Evolutionary conservation across 2,888 invertebrate species (phyloP), one percentile per base, ranked within the genome.

Genomic region (Gandaritis pyraliata): DNA sequence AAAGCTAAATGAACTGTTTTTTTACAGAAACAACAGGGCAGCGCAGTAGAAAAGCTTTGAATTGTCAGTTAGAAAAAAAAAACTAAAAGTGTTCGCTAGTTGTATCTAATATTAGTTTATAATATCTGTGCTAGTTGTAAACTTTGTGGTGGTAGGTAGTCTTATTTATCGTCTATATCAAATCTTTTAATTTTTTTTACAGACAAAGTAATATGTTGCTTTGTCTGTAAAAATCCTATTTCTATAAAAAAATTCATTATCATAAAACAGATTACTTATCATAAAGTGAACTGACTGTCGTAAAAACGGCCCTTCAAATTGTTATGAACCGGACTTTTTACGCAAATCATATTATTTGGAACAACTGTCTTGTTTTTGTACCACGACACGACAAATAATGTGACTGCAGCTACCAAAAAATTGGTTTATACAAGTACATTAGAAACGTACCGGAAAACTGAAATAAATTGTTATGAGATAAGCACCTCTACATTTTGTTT

Each of bases 221-320:
- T 23, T 23, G 6, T 23, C n/a, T n/a, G n/a, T n/a, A 29, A 29
- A 29, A 4, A 6, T 29, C 29, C 29, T 29, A 11, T 11, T 45
- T 16, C n/a, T 39, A 39, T 1, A 16, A 45, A 16, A 45, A 18
- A 18, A 45, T 0, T 23, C 36, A 57, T 50, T 33, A 47, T 47
- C 51, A 58, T 52, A 51, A 46, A 51, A 58, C 36, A 30, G 16
- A 41, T 38, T 13, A 39, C 6, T 29, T 29, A 2, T 29, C 6
- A 29, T 29, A 29, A 36, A 43, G 16, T 59, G 60, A 55, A 54
- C 53, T n/a, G n/a, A n/a, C n/a, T n/a, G n/a, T n/a, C n/a, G n/a
- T 52, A 61, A 65, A 68, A 62, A 68, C n/a, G n/a, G n/a, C n/a
- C 29, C 18, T 50, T 23, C 15, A 53, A 52, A 29, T 62, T 63